phyloP scores from a whole-genome alignment of 2,113 vertebrate species.

The Callithrix jacchus region DNA sequence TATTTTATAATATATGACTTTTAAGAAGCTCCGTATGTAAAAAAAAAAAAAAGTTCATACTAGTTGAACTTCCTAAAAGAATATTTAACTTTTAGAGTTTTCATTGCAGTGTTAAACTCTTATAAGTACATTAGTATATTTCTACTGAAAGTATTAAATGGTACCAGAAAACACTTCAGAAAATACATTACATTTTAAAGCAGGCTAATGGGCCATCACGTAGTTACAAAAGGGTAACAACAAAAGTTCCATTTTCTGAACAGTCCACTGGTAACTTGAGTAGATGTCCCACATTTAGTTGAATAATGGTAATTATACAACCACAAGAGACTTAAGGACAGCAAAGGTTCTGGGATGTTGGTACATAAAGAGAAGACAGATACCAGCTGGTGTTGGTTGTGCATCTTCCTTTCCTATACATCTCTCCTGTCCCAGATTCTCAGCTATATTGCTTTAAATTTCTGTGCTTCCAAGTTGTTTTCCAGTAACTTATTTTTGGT shows the following conservation, averaged over 20 bases:
- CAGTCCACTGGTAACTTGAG: not conserved
- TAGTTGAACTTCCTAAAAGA: not conserved
- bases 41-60: not conserved
- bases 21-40: not conserved
- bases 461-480: not conserved
- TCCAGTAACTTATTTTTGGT: not conserved
- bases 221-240: not conserved
- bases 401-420: too few relatives aligned
- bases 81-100: not conserved
- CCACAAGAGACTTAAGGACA: not conserved
- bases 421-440: not conserved
- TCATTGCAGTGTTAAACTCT: not conserved
- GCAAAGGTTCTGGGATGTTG: not conserved
- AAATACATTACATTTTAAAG: not conserved
- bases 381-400: not conserved
- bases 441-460: not conserved
- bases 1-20: not conserved
- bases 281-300: not conserved
- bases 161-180: not conserved
- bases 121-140: not conserved
- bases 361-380: not conserved
- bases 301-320: not conserved
- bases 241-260: not conserved
- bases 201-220: not conserved
- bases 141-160: not conserved